phyloP scores from a whole-genome alignment of 2,888 invertebrate genomes.

The Dastarcus helophoroides region DNA sequence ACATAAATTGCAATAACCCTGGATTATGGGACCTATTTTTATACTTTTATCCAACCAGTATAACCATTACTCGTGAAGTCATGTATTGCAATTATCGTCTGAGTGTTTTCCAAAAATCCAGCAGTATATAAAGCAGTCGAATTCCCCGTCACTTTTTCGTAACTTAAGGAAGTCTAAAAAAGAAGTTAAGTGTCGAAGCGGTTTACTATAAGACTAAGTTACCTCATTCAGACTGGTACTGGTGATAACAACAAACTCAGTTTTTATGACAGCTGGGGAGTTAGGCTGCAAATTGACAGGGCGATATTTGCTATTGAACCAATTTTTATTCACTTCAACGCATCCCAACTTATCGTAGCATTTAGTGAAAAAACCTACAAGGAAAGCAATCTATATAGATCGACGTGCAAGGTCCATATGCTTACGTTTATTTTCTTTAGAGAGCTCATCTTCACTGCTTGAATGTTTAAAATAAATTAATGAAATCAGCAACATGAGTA shows the following conservation, averaged over 20 bases:
- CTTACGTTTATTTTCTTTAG: too few species aligned
- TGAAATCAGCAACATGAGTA: too few species aligned
- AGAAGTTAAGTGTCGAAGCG: too few species aligned
- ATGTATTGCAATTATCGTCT: conserved; percentile 31
- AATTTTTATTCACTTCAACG: conserved; percentile 30
- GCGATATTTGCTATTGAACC: conserved; percentile 31
- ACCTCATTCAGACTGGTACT: too few species aligned
- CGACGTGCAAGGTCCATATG: too few species aligned
- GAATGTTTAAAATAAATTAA: too few species aligned
- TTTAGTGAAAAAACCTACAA: conserved; percentile 22
- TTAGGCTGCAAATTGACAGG: conserved; percentile 33
- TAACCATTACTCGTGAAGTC: conserved; percentile 38
- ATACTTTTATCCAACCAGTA: conserved; percentile 36
- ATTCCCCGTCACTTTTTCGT: conserved; percentile 7
- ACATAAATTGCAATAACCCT: neutral
- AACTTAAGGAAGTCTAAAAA: too few species aligned
- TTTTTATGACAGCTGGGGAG: conserved; percentile 33
- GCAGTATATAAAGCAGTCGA: conserved; percentile 14
- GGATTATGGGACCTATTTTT: neutral
- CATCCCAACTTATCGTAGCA: conserved; percentile 36
- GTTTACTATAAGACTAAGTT: too few species aligned
- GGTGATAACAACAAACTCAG: conserved; percentile 29
- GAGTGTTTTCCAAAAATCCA: conserved; percentile 21
- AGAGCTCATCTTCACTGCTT: too few species aligned
- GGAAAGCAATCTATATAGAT: too few species aligned